A percentile compares a stretch with the other conserved stretches of the same genome.
phyloP scores from a whole-genome alignment of 2,888 invertebrate species.

The Pheosia tremula region DNA sequence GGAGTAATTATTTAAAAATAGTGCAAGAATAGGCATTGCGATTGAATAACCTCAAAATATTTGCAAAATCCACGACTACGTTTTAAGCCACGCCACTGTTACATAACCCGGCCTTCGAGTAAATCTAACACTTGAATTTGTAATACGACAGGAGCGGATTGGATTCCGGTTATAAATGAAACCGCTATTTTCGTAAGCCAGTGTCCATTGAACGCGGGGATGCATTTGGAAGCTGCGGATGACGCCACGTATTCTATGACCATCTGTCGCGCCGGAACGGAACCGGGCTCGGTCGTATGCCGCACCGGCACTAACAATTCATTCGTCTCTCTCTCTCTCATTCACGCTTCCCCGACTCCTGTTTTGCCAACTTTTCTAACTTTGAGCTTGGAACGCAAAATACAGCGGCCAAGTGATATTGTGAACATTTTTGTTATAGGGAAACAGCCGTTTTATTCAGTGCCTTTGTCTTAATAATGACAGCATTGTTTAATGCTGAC shows the following conservation, averaged over 20 bases:
- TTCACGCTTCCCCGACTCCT: conserved; percentile 29
- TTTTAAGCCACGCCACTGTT: too few species aligned
- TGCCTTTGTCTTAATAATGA: neutral
- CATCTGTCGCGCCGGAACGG: conserved; percentile 16
- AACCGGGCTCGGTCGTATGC: conserved; percentile 6
- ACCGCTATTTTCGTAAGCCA: conserved; percentile 26
- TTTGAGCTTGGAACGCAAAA: conserved; percentile 21
- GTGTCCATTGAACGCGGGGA: conserved; percentile 28
- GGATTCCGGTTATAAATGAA: conserved; percentile 21
- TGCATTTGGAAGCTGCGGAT: conserved; percentile 30
- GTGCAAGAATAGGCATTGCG: too few species aligned
- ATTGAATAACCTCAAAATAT: too few species aligned
- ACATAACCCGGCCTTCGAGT: too few species aligned
- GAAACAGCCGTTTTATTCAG: conserved; percentile 9
- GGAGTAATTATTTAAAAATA: too few species aligned
- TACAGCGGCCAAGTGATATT: conserved; percentile 22
- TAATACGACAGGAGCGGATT: conserved; percentile 11
- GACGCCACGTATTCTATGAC: conserved; percentile 28
- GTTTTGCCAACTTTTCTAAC: conserved; percentile 28
- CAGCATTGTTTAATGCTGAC: neutral
- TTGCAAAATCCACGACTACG: too few species aligned
- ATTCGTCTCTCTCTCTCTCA: conserved; percentile 27
- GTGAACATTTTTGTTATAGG: conserved; percentile 19
- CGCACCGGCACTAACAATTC: conserved; percentile 25
- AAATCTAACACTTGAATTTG: neutral